phyloP scores from a whole-genome alignment of 2,797 vertebrate genomes.

The Artibeus jamaicensis region DNA sequence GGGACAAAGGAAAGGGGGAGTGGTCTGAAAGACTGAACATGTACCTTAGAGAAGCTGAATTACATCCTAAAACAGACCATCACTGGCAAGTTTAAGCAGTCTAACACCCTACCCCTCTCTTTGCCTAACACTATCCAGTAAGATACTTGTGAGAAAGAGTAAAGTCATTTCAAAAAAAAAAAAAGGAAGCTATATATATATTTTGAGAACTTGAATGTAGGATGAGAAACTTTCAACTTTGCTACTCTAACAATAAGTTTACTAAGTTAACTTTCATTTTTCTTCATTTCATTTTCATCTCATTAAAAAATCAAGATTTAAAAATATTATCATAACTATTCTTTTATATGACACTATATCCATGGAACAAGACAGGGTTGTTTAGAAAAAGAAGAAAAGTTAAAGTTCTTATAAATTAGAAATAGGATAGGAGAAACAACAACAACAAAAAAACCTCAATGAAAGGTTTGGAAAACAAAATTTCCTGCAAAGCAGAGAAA shows the following conservation, averaged over 20 bases:
- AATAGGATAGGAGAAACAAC: background rate
- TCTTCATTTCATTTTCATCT: constrained; percentile 17
- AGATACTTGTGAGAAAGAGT: background rate
- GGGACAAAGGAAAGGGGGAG: background rate
- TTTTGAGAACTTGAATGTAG: background rate
- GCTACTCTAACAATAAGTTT: background rate
- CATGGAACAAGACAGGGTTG: background rate
- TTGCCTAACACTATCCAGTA: background rate
- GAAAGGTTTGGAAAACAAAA: background rate
- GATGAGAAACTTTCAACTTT: background rate
- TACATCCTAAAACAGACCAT: background rate
- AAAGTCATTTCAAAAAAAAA: background rate
- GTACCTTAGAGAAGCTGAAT: background rate
- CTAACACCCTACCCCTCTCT: background rate
- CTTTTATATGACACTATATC: background rate
- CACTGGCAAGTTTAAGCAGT: background rate
- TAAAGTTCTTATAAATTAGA: background rate
- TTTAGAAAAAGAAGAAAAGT: background rate
- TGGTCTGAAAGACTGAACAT: background rate
- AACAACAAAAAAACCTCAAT: background rate
- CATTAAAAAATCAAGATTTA: background rate
- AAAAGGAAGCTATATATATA: background rate
- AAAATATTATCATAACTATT: background rate
- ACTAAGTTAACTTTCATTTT: constrained; percentile 25
- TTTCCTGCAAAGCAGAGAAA: background rate